Evolutionary conservation across 1,140 invertebrate species (phyloP).

Genomic region (Diploscapter pachys): DNA sequence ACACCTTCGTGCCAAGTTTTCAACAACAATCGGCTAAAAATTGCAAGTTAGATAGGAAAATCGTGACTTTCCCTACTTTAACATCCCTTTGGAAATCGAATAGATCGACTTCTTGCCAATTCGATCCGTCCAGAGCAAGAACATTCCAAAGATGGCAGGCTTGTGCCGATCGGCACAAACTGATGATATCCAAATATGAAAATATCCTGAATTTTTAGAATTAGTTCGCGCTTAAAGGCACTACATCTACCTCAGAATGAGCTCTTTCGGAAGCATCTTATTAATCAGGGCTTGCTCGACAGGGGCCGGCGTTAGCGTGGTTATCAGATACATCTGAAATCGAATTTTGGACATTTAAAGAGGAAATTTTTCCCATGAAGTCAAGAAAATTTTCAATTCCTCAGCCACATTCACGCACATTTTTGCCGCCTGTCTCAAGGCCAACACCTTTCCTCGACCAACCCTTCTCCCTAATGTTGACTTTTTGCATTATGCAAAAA

Average conservation of each 20-base stretch:
- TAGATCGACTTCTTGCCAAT: conserved; percentile 97
- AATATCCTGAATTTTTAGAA: conserved; percentile 72
- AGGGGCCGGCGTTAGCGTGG: conserved; percentile 47
- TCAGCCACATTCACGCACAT: too few species aligned
- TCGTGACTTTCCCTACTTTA: conserved; percentile 69
- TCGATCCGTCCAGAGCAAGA: conserved; percentile 92
- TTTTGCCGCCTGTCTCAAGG: too few species aligned
- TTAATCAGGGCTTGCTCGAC: conserved; percentile 51
- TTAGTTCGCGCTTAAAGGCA: neutral
- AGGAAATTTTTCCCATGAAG: neutral
- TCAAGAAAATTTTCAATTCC: too few species aligned
- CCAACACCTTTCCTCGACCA: too few species aligned
- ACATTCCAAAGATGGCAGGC: conserved; percentile 88
- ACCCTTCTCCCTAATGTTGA: too few species aligned
- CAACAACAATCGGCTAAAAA: conserved; percentile 84
- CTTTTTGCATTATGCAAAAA: too few species aligned
- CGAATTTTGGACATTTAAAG: conserved; percentile 4
- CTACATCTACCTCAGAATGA: conserved; percentile 48
- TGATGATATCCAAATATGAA: conserved; percentile 94
- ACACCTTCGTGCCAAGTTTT: conserved; percentile 92
- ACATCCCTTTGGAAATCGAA: conserved; percentile 98
- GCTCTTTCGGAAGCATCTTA: conserved; percentile 51
- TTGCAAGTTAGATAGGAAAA: conserved; percentile 3
- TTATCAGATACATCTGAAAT: conserved; percentile 57
- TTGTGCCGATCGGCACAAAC: conserved; percentile 94